Base-by-base conservation (phyloP, 2,113 vertebrate species). In the Symphodus melops region DNA sequence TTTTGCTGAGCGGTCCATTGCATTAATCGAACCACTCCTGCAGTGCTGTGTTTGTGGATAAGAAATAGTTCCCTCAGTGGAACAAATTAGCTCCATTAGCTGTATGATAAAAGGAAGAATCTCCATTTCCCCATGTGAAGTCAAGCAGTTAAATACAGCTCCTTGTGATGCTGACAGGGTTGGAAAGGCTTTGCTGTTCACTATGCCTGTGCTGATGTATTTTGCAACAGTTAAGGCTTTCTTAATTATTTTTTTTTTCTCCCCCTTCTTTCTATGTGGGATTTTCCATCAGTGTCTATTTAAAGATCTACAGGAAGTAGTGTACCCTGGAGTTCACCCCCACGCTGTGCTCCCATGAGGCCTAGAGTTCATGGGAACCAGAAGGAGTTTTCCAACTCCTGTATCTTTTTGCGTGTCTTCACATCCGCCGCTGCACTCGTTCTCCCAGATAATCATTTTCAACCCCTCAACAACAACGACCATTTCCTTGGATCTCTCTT, bases 61-160 rank as follows among this genome's bases (percentile, higher is more conserved):
- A 87, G 70, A 69, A 92, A 86, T 83, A 64, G 77, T 88, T 90
- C 66, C 71, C 88, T 89, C 85, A 60, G 87, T 88, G 89, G 87
- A 88, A 89, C 88, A 93, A 92, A 93, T 91, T 88, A 90, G 73
- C 85, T 85, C 81, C 75, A 88, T 92, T 91, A 89, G 81, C 63
- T 8, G 28, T 74, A 56, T 79, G 86, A 91, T 88, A 85, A 87
- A 89, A 92, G 75, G 66, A 63, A 87, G 70, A 85, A 59, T 86
- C 81, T 88, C 63, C 52, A 67, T 82, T 81, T 86, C 70, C 72
- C 77, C 59, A 42, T 75, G 82, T 84, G 83, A 82, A 88, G 79
- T 74, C 60, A 52, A 48, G 82, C 73, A 74, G 80, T 67, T 81
- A 86, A 88, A 86, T 67, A 52, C 21, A 8, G 60, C 74, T 51